phyloP scores from a whole-genome alignment of 2,113 vertebrate species.

The Silurus meridionalis region DNA sequence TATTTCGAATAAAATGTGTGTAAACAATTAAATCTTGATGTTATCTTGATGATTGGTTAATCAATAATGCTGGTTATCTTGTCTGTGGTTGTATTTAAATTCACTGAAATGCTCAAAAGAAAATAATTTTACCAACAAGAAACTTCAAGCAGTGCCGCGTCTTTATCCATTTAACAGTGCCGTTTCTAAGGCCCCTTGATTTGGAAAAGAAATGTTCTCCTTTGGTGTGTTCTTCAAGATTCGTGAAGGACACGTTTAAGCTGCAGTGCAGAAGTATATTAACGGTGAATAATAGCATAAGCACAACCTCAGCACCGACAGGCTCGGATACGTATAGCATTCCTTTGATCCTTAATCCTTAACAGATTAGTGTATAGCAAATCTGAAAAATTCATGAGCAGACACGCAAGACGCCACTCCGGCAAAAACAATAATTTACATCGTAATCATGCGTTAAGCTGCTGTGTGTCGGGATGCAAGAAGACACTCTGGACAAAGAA shows the following conservation, averaged over 20 bases:
- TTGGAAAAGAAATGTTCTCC: neutral
- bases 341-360: constrained; percentile 21
- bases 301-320: constrained; percentile 17
- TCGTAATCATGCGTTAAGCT: neutral
- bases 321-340: constrained; percentile 1
- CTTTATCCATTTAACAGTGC: constrained; percentile 1
- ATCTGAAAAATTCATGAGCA: constrained; percentile 27
- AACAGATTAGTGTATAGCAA: constrained; percentile 27
- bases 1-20: no score
- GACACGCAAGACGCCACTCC: constrained; percentile 1
- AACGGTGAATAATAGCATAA: neutral
- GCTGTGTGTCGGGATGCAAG: neutral
- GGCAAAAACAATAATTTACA: constrained; percentile 33
- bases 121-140: neutral
- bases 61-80: neutral
- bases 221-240: neutral
- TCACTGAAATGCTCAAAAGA: neutral
- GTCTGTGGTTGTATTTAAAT: neutral
- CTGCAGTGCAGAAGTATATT: constrained; percentile 1
- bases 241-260: constrained; percentile 20
- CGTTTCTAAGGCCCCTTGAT: neutral
- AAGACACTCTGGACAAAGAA: constrained; percentile 2
- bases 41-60: neutral
- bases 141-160: neutral
- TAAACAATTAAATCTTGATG: no score